Base-by-base conservation (phyloP, 1,140 invertebrate genomes). In the Drosophila ohnishii region DNA sequence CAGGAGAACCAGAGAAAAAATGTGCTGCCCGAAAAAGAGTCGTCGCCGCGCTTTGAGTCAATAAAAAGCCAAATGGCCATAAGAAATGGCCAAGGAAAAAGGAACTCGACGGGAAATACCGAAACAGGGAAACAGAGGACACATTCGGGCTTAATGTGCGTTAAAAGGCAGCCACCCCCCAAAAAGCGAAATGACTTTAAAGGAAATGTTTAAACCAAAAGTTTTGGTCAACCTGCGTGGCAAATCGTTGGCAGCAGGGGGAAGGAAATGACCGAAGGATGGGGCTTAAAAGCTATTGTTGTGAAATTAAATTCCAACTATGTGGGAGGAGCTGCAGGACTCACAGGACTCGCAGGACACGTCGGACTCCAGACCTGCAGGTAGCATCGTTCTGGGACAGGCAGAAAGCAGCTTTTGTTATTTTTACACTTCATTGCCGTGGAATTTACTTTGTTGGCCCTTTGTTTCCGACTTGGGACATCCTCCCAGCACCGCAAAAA, bases 351-450 rank as follows among this genome's bases (percentile, higher is more conserved):
- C 32, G 2, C 50, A 53, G 50, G 47, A 53, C 30, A 42, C 40
- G n/a, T 16, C 11, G 48, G 22, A 25, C 32, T 10, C 8, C 2
- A 11, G 42, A 10, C 62, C 13, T 37, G 34, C 73, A 67, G 73
- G 72, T 67, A 47, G 48, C 50, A 19, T 47, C 57, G 55, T 40
- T 60, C 42, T 25, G 30, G 16, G 30, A 16, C 28, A 6, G 67
- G 64, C 57, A 77, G 73, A 69, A 78, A 78, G 66, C 65, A 59
- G 75, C 75, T 78, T 78, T 78, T 78, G 75, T 78, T 78, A 78
- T 78, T 78, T 78, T 78, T 78, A 78, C 75, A 78, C 75, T 78
- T 78, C 75, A 78, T 78, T 78, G 75, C 75, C 75, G 60, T 78
- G 75, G 75, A 78, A 78, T 78, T 78, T 78, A 78, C 75, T 78